Percentiles rank a stretch among this genome's conserved stretches.
Conservation (phyloP, 2,888 invertebrate genomes). For the Acanthococcus lagerstroemiae region DNA sequence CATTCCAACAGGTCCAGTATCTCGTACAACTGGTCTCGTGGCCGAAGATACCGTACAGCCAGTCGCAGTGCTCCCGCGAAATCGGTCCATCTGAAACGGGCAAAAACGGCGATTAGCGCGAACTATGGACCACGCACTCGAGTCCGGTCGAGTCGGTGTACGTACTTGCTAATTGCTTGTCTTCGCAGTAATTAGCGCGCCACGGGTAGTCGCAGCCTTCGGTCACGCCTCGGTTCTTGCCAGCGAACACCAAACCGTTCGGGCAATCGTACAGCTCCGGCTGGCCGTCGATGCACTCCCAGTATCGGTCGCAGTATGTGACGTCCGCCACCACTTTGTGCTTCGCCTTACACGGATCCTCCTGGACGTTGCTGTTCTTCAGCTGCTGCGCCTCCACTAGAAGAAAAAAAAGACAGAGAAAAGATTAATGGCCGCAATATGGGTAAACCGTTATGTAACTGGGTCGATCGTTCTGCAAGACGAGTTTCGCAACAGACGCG, state of each 20-base stretch:
- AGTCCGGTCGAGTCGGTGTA: too few relatives aligned
- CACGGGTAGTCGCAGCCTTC: constrained; percentile 85
- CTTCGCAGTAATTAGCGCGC: constrained; percentile 78
- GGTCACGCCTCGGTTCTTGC: constrained; percentile 75
- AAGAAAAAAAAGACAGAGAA: background rate
- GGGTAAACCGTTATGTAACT: too few relatives aligned
- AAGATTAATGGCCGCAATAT: too few relatives aligned
- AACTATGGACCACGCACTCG: too few relatives aligned
- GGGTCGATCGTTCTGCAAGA: too few relatives aligned
- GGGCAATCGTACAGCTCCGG: constrained; percentile 80
- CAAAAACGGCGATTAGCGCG: background rate
- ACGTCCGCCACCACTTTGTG: constrained; percentile 63
- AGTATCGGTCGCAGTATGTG: constrained; percentile 71
- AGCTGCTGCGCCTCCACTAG: constrained; percentile 15
- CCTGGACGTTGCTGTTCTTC: constrained; percentile 42
- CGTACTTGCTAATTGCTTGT: constrained; percentile 64
- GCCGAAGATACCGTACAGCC: constrained; percentile 87
- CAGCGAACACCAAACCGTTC: constrained; percentile 80
- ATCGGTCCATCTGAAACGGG: constrained; percentile 60
- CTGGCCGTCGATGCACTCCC: constrained; percentile 78
- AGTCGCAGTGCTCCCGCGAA: constrained; percentile 77
- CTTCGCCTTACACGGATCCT: constrained; percentile 76
- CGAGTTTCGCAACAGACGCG: too few relatives aligned
- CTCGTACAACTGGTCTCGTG: constrained; percentile 87
- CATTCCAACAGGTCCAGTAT: constrained; percentile 93